Base-by-base conservation (phyloP, 2,888 invertebrate genomes). In the Drosophila limbata region DNA sequence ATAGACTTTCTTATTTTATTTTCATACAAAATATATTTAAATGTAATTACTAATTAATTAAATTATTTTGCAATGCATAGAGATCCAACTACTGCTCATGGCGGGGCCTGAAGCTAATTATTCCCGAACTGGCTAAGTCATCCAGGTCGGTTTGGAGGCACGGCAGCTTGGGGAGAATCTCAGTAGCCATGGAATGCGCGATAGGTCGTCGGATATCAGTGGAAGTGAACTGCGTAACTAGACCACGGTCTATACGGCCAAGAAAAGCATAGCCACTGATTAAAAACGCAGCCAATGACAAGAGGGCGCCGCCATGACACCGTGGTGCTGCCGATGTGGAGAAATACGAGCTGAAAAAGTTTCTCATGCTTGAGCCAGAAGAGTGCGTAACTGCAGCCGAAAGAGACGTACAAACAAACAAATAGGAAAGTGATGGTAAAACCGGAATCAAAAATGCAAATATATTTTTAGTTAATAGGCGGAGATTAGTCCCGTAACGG, bases 311-410 rank as follows among this genome's bases (percentile, higher is more conserved):
- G 73, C 67, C 53, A 62, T 47, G 52, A 50, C 45, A 4, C 4
- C 70, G 51, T 47, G 59, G n/a, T 25, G 84, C 73, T 60, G 91
- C 84, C 63, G 91, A 87, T 39, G 90, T 79, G 25, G 90, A 86
- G 65, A 91, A 90, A 74, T 90, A 90, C 59, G 90, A 89, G 73
- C 84, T 87, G 67, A 92, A 90, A 80, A 91, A 88, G 86, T 89
- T 88, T 73, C 83, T 83, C 85, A 91, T 71, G 78, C 89, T 83
- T 73, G 91, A 90, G 55, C 92, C 90, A 51, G 92, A 92, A 42
- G 92, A 91, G 55, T 91, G 90, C 37, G 92, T 92, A 59, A 92
- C 92, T 92, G 81, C 52, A 79, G 62, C 59, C 70, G 68, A 64
- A 74, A 73, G 31, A 47, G 42, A 17, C 40, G 31, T 6, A 1